Evolutionary conservation across 2,797 vertebrate genomes (phyloP).

Genomic region (Coregonus sp.): DNA sequence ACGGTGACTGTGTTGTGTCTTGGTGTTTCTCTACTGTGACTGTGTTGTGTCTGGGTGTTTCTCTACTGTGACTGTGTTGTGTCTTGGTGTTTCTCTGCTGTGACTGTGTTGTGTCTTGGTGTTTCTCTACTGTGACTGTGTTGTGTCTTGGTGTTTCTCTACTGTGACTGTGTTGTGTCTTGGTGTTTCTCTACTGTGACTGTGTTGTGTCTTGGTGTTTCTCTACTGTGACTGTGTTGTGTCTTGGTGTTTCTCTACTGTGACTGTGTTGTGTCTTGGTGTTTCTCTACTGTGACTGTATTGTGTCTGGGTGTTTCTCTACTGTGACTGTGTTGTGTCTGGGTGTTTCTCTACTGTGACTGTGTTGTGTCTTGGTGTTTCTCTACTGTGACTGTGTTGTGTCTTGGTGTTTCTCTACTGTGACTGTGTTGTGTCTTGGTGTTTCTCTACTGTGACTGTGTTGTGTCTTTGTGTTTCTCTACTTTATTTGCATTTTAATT

Average conservation of each 20-base stretch:
- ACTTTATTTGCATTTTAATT: slow-evolving; percentile 83
- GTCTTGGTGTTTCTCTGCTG: neutral
- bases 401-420: too few relatives aligned
- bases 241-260: too few relatives aligned
- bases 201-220: neutral
- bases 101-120: neutral
- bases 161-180: neutral
- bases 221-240: neutral
- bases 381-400: neutral
- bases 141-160: neutral
- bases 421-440: neutral
- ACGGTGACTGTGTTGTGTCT: neutral
- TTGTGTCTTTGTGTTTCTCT: neutral
- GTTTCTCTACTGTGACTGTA: neutral
- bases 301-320: neutral
- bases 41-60: neutral
- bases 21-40: neutral
- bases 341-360: neutral
- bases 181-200: neutral
- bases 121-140: too few relatives aligned
- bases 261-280: neutral
- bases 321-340: neutral
- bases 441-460: neutral
- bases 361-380: neutral
- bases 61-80: neutral